Conservation (phyloP, 2,888 invertebrate genomes). For the Romanomermis culicivorax region DNA sequence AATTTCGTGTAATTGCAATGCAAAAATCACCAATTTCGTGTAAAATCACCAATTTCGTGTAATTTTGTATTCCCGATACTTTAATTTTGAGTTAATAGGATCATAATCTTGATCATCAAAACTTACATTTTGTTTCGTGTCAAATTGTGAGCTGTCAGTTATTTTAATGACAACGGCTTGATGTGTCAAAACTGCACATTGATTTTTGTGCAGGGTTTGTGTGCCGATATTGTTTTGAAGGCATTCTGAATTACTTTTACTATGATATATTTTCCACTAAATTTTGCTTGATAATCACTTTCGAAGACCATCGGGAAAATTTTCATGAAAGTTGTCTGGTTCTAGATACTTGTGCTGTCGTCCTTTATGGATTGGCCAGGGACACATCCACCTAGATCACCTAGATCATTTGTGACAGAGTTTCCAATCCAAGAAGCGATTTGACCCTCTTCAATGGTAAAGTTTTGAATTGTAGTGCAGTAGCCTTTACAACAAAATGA, state of each 20-base stretch:
- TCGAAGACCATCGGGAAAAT: background rate
- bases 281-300: no score
- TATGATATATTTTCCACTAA: background rate
- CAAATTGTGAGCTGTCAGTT: no score
- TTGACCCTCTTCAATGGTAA: background rate
- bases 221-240: background rate
- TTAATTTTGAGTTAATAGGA: no score
- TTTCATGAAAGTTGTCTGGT: background rate
- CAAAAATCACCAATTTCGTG: background rate
- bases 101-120: no score
- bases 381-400: no score
- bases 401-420: no score
- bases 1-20: background rate
- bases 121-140: no score
- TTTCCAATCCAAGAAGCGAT: background rate
- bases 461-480: background rate
- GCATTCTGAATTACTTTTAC: background rate
- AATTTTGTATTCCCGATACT: background rate
- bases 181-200: background rate
- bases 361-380: no score
- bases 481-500: background rate
- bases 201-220: background rate
- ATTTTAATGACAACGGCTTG: background rate
- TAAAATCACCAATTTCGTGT: no score
- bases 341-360: background rate